Conservation (phyloP, 2,888 invertebrate species). For the Ethmia dodecea region DNA sequence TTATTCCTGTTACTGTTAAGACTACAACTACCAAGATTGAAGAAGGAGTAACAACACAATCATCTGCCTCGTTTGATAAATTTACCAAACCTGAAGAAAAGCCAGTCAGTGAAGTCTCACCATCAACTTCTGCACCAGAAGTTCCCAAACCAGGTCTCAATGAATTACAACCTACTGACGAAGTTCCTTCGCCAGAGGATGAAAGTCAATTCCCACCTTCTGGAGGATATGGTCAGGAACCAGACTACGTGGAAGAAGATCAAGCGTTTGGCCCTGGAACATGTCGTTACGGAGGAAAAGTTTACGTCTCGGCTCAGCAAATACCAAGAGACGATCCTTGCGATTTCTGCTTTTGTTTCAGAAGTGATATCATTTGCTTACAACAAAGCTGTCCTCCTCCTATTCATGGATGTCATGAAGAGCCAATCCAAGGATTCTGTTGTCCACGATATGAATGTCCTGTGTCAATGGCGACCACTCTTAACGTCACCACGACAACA, state of each 20-base stretch:
- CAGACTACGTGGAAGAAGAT: conserved; percentile 88
- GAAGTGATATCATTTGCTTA: conserved; percentile 95
- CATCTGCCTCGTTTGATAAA: conserved; percentile 29
- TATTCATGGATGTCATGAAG: conserved; percentile 93
- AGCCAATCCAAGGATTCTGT: conserved; percentile 95
- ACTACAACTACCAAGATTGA: conserved; percentile 17
- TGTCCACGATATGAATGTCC: conserved; percentile 97
- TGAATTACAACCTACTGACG: conserved; percentile 49
- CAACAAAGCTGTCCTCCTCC: conserved; percentile 97
- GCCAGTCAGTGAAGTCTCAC: conserved; percentile 27
- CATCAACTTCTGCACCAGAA: conserved; percentile 35
- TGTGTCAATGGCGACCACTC: conserved; percentile 89
- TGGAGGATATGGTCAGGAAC: conserved; percentile 71
- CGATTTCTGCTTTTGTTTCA: conserved; percentile 98
- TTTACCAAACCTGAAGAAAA: conserved; percentile 38
- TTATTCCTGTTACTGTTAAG: conserved; percentile 17
- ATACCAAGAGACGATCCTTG: conserved; percentile 96
- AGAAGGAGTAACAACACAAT: conserved; percentile 25
- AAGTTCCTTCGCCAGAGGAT: conserved; percentile 46
- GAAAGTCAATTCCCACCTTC: conserved; percentile 51
- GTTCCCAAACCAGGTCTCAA: conserved; percentile 41
- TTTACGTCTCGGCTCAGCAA: conserved; percentile 96
- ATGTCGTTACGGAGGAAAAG: conserved; percentile 93
- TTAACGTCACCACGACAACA: conserved; percentile 91
- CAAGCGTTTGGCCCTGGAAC: conserved; percentile 92